Base-by-base conservation (phyloP, 2,797 vertebrate species). In the Rhincodon typus region DNA sequence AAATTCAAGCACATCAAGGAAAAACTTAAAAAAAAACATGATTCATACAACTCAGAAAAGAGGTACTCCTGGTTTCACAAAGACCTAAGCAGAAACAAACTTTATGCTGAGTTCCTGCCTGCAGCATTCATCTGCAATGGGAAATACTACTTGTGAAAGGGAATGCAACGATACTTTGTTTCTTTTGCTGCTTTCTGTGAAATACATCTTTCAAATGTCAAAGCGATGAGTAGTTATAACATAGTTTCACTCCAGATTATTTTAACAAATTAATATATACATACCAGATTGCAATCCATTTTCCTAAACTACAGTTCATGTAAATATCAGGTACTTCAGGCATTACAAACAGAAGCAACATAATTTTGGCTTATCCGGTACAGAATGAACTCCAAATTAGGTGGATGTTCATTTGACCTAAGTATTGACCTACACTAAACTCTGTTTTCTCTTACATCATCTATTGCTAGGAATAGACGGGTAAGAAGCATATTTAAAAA, bases 231-330 rank as follows among this genome's bases (percentile, higher is more conserved):
- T 42, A 30, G 42, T 27, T 70, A 69, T 50, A 94, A 62, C 34
- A 12, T 46, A 72, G 42, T 42, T 70, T 72, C 66, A 66, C 34
- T 91, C 53, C 69, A 94, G 69, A 53, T 95, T 42, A 90, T 57
- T 10, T 34, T 91, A 34, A 38, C 62, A 72, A 72, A 94, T 94
- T 94, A 72, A 77, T 72, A 95, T 30, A 95, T 53, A 46, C 69
- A 95, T 72, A 15, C 46, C 70, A 27, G 50, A 77, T 77, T 74
- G 53, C 94, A 72, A 95, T 77, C 94, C 46, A 95, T 30, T 53
- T 77, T 95, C 70, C 94, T 95, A 70, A 72, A 6, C 94, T 95
- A 95, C 69, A 95, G 38, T 94, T 95, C 46, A 72, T n/a, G 70
- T 95, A 72, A 95, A 77, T 95, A 74, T 95, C 70, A 95, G 50